Conservation (phyloP, 1,140 invertebrate species). For the Monomorium pharaonis region DNA sequence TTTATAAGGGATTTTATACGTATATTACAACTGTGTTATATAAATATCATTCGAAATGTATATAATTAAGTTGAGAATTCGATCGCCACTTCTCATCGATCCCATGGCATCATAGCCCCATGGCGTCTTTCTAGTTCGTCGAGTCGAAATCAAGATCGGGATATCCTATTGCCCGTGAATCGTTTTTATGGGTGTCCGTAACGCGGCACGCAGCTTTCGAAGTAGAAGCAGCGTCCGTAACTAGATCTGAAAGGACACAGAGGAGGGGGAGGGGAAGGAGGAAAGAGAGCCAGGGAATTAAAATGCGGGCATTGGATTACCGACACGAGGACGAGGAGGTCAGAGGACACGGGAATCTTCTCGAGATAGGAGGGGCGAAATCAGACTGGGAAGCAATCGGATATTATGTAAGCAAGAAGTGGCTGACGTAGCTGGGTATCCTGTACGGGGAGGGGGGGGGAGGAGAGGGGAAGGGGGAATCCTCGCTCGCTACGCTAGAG, state of each 20-base stretch:
- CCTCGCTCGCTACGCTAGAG: not conserved
- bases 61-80: not conserved
- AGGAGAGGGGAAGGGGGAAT: too few species aligned
- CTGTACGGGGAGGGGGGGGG: not conserved
- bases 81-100: not conserved
- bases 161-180: not conserved
- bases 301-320: constrained; percentile 65
- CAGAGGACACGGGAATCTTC: constrained; percentile 61
- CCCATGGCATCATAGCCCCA: not conserved
- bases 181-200: not conserved
- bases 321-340: constrained; percentile 56
- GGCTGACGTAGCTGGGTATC: constrained; percentile 56
- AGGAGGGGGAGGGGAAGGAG: constrained; percentile 19
- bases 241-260: constrained; percentile 29
- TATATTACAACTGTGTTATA: not conserved
- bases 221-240: constrained; percentile 48
- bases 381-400: constrained; percentile 74
- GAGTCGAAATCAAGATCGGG: not conserved
- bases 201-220: constrained; percentile 8
- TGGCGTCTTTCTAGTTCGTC: not conserved
- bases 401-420: constrained; percentile 78
- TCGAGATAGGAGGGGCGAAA: constrained; percentile 55
- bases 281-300: constrained; percentile 53
- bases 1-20: too few species aligned
- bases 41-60: not conserved